These are phyloP conservation scores for Brachionichthys hirsutus DNA, from an alignment of 2,113 vertebrate species.

Conservation along the genomic window DNA sequence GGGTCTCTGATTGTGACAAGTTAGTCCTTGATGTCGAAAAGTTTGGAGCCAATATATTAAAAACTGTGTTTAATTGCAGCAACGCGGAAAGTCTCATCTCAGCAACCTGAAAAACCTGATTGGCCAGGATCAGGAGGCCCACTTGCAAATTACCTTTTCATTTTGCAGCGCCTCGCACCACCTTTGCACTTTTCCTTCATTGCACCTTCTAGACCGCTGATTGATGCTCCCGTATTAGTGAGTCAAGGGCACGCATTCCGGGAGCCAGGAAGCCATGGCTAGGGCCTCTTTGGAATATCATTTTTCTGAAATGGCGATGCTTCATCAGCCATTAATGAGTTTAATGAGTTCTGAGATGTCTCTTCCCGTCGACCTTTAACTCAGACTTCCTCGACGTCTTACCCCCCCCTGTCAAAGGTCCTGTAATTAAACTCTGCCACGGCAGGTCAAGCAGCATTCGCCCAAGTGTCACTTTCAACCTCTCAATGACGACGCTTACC, in stretches of 20 bases:
- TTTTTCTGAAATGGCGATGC: slow-evolving; percentile 48
- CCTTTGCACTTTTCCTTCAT: slow-evolving; percentile 36
- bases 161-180: slow-evolving; percentile 4
- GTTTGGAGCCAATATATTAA: no score
- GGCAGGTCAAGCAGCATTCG: slow-evolving; percentile 34
- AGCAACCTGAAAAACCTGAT: not conserved
- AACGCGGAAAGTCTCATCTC: no score
- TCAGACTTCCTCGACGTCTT: slow-evolving; percentile 36
- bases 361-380: slow-evolving; percentile 60
- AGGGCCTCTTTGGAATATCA: slow-evolving; percentile 61
- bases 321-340: slow-evolving; percentile 64
- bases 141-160: not conserved
- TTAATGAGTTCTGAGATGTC: slow-evolving; percentile 68
- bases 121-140: no score
- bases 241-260: slow-evolving; percentile 67
- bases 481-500: slow-evolving; percentile 29
- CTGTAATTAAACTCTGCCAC: slow-evolving; percentile 62
- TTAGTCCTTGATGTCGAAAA: no score
- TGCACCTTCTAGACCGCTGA: slow-evolving; percentile 54
- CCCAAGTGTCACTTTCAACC: slow-evolving; percentile 44
- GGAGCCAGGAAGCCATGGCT: slow-evolving; percentile 41
- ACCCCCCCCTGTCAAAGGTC: slow-evolving; percentile 44
- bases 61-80: no score
- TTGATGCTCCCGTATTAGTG: slow-evolving; percentile 51
- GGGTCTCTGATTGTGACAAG: no score